Evolutionary conservation across 2,888 invertebrate genomes (phyloP).

Genomic region (Apotomis betuletana): DNA sequence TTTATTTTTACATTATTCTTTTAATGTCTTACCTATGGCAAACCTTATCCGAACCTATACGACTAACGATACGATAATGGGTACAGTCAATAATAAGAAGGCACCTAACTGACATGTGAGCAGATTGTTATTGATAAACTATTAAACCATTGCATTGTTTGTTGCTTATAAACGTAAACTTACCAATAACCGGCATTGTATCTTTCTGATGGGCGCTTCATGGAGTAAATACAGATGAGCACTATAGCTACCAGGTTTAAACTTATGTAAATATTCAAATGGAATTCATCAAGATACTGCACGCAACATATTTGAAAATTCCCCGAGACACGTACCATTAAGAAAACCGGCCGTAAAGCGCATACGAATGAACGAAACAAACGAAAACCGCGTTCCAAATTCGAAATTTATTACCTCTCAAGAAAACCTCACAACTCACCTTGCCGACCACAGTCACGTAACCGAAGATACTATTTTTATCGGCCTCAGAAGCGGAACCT

Average conservation of each 20-base stretch:
- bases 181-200: too few species aligned
- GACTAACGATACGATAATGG: too few species aligned
- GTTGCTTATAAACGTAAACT: too few species aligned
- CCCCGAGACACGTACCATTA: slow-evolving; percentile 34
- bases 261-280: slow-evolving; percentile 23
- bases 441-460: slow-evolving; percentile 46
- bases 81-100: too few species aligned
- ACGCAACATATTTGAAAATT: slow-evolving; percentile 26
- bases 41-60: too few species aligned
- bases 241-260: not conserved
- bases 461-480: slow-evolving; percentile 47
- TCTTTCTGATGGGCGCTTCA: not conserved
- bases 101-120: too few species aligned
- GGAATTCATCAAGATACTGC: slow-evolving; percentile 20
- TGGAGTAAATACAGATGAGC: not conserved
- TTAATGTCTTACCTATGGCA: not conserved
- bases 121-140: too few species aligned
- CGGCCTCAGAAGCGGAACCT: slow-evolving; percentile 48
- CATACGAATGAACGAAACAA: slow-evolving; percentile 40
- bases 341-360: slow-evolving; percentile 28
- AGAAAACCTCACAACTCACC: slow-evolving; percentile 35
- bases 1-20: not conserved
- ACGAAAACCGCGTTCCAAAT: slow-evolving; percentile 41
- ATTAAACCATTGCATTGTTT: too few species aligned
- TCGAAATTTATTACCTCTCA: slow-evolving; percentile 30